A percentile compares a stretch with the other conserved stretches of the same genome.
Conservation (phyloP, 2,797 vertebrate species). For the Chelonia mydas region DNA sequence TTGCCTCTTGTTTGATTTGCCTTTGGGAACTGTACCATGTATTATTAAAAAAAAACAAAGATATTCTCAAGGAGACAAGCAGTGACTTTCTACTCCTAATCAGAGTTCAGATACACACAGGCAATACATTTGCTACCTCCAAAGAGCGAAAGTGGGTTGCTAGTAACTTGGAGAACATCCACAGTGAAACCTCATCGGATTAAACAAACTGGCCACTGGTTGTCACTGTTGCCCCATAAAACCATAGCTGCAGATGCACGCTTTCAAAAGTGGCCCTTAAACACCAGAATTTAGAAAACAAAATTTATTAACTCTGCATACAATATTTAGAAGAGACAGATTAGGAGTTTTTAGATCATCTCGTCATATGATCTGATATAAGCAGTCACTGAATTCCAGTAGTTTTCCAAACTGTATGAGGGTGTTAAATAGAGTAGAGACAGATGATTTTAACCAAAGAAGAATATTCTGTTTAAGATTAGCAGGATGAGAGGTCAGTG, state of each 20-base stretch:
- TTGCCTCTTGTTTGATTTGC: neutral
- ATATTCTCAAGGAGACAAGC: neutral
- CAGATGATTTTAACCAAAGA: neutral
- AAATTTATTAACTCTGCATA: neutral
- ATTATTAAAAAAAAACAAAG: neutral
- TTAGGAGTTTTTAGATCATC: slow-evolving; percentile 35
- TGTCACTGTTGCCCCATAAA: slow-evolving; percentile 84
- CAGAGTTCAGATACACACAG: neutral
- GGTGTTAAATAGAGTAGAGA: slow-evolving; percentile 10
- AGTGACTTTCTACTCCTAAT: neutral
- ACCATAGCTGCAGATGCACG: neutral
- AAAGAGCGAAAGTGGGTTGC: neutral
- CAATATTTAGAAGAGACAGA: neutral
- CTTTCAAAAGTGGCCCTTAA: neutral
- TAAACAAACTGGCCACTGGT: slow-evolving; percentile 71
- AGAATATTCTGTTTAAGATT: neutral
- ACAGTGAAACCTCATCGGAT: neutral
- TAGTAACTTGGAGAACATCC: neutral
- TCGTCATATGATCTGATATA: neutral
- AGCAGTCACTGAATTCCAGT: neutral
- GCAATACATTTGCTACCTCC: neutral
- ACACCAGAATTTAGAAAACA: slow-evolving; percentile 30
- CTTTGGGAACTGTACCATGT: neutral
- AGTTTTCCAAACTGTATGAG: neutral
- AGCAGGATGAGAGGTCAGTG: neutral